Evolutionary conservation across 2,888 invertebrate species (phyloP).

Genomic region (Beris morrisii): DNA sequence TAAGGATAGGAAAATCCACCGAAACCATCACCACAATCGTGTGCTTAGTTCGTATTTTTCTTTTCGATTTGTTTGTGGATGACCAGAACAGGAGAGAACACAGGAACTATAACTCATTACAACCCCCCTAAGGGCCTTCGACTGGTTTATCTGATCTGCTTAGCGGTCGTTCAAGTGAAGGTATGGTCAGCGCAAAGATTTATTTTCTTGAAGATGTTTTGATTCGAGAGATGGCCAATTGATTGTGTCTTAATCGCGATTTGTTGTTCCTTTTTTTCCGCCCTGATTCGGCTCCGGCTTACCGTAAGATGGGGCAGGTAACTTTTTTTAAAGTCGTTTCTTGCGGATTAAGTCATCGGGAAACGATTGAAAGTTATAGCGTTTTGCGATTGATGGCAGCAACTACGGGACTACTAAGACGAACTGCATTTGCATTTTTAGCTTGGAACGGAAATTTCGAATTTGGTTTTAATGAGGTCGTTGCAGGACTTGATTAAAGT

Average conservation of each 20-base stretch:
- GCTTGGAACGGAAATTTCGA: too few species aligned
- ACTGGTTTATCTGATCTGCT: too few species aligned
- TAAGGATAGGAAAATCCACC: too few species aligned
- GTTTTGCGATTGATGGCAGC: too few species aligned
- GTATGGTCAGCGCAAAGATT: slow-evolving; percentile 3
- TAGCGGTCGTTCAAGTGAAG: slow-evolving; percentile 5
- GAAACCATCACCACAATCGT: too few species aligned
- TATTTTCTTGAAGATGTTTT: background rate
- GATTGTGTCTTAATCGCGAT: slow-evolving; percentile 12
- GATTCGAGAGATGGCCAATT: slow-evolving; percentile 4
- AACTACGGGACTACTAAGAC: too few species aligned
- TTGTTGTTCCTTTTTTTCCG: background rate
- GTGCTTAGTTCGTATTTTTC: too few species aligned
- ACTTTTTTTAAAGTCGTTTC: background rate
- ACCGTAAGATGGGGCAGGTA: background rate
- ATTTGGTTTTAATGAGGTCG: too few species aligned
- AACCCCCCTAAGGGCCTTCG: background rate
- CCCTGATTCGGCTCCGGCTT: background rate
- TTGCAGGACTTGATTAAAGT: too few species aligned
- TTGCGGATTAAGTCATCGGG: slow-evolving; percentile 1
- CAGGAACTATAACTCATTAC: slow-evolving; percentile 15
- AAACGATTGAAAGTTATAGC: background rate
- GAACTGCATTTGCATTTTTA: too few species aligned
- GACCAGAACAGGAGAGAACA: background rate
- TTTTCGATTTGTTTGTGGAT: background rate